phyloP scores from a whole-genome alignment of 2,113 vertebrate genomes.

The Microcebus tavaratra region DNA sequence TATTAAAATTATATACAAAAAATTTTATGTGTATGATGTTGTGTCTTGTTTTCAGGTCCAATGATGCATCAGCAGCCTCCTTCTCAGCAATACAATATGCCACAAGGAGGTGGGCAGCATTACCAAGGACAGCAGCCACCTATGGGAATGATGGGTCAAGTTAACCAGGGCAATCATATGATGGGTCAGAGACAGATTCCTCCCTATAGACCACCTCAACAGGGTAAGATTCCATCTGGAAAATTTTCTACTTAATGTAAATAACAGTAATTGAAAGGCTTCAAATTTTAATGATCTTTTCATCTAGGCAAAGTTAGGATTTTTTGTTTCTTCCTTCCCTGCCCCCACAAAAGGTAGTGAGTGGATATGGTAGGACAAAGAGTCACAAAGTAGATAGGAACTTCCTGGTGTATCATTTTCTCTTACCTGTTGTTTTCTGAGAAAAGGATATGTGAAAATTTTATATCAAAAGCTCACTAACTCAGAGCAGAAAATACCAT shows the following conservation, averaged over 20 bases:
- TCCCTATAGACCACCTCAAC: constrained; percentile 97
- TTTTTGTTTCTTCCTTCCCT: constrained; percentile 60
- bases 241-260: constrained; percentile 17
- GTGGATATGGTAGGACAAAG: constrained; percentile 11
- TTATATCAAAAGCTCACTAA: background rate
- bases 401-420: background rate
- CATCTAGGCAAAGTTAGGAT: background rate
- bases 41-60: constrained; percentile 86
- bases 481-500: constrained; percentile 57
- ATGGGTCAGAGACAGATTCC: constrained; percentile 99
- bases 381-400: constrained; percentile 52
- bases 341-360: constrained; percentile 38
- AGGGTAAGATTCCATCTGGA: constrained; percentile 88
- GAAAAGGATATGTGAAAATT: constrained; percentile 24
- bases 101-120: constrained; percentile 95
- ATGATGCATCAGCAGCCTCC: constrained; percentile 99
- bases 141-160: constrained; percentile 98
- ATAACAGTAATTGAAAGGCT: constrained; percentile 43
- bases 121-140: constrained; percentile 98
- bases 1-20: background rate
- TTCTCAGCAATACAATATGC: constrained; percentile 96
- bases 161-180: constrained; percentile 97
- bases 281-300: constrained; percentile 51
- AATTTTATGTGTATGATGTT: background rate
- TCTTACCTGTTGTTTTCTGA: constrained; percentile 64